Evolutionary conservation across 2,797 vertebrate genomes (phyloP).

Genomic region (Lacerta bilineata): DNA sequence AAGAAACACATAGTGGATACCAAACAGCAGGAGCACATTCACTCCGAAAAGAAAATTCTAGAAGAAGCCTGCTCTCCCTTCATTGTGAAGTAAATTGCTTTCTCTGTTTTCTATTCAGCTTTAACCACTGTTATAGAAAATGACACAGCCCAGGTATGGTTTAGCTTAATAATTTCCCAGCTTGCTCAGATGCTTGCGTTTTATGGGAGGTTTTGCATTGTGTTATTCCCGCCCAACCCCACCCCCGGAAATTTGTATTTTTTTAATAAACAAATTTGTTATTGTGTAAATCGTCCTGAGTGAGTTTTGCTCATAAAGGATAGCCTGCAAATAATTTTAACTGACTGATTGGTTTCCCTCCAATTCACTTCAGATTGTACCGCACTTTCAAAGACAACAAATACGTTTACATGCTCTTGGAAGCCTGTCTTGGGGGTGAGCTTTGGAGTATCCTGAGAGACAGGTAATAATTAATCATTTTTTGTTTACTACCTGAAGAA

Average conservation of each 20-base stretch:
- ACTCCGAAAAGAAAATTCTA: slow-evolving; percentile 92
- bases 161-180: not conserved
- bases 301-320: not conserved
- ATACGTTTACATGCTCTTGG: slow-evolving; percentile 95
- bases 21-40: slow-evolving; percentile 92
- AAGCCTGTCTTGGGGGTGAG: slow-evolving; percentile 94
- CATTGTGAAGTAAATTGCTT: slow-evolving; percentile 87
- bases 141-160: not conserved
- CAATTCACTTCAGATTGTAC: slow-evolving; percentile 82
- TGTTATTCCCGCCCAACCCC: too few species aligned
- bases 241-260: too few species aligned
- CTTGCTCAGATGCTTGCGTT: not conserved
- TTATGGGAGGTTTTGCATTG: too few species aligned
- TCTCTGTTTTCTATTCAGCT: not conserved
- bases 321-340: too few species aligned
- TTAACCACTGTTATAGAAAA: not conserved
- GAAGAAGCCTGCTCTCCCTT: slow-evolving; percentile 90
- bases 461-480: slow-evolving; percentile 80
- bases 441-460: slow-evolving; percentile 95
- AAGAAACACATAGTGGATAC: slow-evolving; percentile 94
- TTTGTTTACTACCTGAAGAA: not conserved
- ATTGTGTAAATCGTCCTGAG: too few species aligned
- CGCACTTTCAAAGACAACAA: slow-evolving; percentile 94
- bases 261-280: too few species aligned
- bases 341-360: not conserved